Base-by-base conservation (phyloP, 1,140 invertebrate species). In the Dermatophagoides farinae region DNA sequence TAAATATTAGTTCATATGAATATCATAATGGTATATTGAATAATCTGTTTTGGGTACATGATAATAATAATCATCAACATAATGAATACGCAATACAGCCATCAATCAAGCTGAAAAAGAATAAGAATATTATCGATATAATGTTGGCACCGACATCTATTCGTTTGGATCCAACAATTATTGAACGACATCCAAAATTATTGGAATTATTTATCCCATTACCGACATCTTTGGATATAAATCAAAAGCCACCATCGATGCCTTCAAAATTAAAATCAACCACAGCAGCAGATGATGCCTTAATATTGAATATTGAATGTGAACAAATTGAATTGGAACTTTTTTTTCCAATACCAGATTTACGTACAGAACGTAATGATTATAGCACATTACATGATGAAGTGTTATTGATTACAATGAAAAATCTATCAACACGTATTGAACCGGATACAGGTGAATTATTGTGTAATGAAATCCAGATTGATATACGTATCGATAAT, bases 281-380 rank as follows among this genome's bases (percentile, higher is more conserved):
- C 44, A 41, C 8, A 8, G 14, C 8, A 39, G 14, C 1, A 1
- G n/a, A 53, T 4, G 23, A 53, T 22, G 1, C 14, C 2, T 6
- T 52, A n/a, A 31, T 60, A 10, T 4, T 61, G 6, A 61, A 43
- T 40, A 38, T 63, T 16, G 37, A 61, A 25, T 61, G 62, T 41
- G 47, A 63, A 20, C 11, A 61, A 2, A 5, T 63, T 1, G 59
- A 62, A n/a, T 1, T 47, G 10, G 59, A 63, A 46, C 5, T 63
- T 1, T 31, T 52, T 22, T 63, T 55, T 38, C 62, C 62, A 20
- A 61, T 63, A 16, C 57, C 62, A 12, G 62, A 63, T 43, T 37
- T 63, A 14, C 64, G 60, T 39, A 37, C 38, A 55, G 62, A 53
- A 39, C 25, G 38, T 22, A 62, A 23, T 50, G 9, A 51, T 18